Percentiles rank a stretch among this genome's conserved stretches.
phyloP scores from a whole-genome alignment of 2,113 vertebrate species.

The Petromus typicus region DNA sequence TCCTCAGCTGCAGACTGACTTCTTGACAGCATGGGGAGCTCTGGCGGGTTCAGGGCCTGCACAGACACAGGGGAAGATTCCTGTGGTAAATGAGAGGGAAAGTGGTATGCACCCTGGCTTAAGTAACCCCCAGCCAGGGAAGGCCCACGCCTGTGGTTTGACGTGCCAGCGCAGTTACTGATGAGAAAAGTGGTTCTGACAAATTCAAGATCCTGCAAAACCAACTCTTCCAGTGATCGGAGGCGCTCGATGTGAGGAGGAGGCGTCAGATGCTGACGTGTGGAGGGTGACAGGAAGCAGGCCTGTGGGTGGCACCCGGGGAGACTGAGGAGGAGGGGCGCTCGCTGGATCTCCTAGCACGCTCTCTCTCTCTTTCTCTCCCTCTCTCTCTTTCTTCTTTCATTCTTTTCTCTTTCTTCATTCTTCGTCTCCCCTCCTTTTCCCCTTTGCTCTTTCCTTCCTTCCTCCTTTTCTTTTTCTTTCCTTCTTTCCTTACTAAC shows the following conservation, averaged over 20 bases:
- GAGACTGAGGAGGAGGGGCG: neutral
- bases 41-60: slow-evolving; percentile 6
- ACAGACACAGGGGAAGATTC: neutral
- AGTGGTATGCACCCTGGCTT: neutral
- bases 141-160: neutral
- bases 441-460: neutral
- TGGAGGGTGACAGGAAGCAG: neutral
- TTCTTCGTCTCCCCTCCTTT: no score
- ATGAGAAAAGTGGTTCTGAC: slow-evolving; percentile 72
- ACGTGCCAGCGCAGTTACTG: neutral
- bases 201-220: slow-evolving; percentile 44
- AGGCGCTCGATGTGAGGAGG: neutral
- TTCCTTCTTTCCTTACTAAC: neutral
- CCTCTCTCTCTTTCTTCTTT: rapidly evolving
- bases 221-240: neutral
- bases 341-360: neutral
- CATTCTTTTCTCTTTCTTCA: neutral
- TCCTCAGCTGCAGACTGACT: neutral
- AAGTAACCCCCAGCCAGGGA: neutral
- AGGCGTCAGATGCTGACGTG: neutral
- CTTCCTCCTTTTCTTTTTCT: neutral
- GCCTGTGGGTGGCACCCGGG: neutral
- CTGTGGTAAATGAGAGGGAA: slow-evolving; percentile 32
- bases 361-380: neutral
- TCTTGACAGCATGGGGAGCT: neutral